Base-by-base conservation (phyloP, 2,797 vertebrate genomes). In the Eurystomus glaucurus region DNA sequence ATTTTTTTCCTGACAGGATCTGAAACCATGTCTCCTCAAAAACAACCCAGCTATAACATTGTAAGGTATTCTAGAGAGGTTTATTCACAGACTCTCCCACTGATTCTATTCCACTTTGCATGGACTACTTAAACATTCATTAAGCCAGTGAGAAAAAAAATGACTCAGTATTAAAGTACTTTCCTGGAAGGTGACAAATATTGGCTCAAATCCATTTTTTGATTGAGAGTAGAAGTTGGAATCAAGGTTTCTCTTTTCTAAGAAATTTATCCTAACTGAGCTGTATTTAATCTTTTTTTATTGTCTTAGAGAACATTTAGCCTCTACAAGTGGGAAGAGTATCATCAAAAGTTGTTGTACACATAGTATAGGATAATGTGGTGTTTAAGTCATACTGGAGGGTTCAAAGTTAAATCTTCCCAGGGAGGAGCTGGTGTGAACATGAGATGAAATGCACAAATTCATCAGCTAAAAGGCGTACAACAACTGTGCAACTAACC, bases 81-180 rank as follows among this genome's bases (percentile, higher is more conserved):
- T 92, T 84, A 28, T 64, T 96, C 83, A 62, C 28, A 64, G 52
- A 39, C 50, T 94, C 57, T 93, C 69, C 55, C 61, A 90, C 61
- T 81, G 85, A 86, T 75, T 80, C 80, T 64, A 16, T 65, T 88
- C 58, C 51, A 61, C 86, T 86, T 90, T 88, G n/a, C 75, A 88
- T 17, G 41, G 83, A 84, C 62, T 88, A 39, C 43, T 97, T 84
- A 96, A 95, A 94, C 93, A 95, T 94, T 96, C 85, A 92, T 86
- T 75, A 86, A 95, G 35, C 41, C 57, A 90, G 33, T 84, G 76
- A 93, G 72, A 88, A 92, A 58, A 58, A 93, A 94, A 97, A 94
- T 95, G 41, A 78, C 69, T 92, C 50, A 41, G 29, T 93, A 86
- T 78, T 95, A 93, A 88, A 80, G 39, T 75, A 77, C 51, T 95